These are phyloP conservation scores for Lutraria rhynchaena DNA, from an alignment of 1,140 invertebrate genomes.

Conservation along the genomic window DNA sequence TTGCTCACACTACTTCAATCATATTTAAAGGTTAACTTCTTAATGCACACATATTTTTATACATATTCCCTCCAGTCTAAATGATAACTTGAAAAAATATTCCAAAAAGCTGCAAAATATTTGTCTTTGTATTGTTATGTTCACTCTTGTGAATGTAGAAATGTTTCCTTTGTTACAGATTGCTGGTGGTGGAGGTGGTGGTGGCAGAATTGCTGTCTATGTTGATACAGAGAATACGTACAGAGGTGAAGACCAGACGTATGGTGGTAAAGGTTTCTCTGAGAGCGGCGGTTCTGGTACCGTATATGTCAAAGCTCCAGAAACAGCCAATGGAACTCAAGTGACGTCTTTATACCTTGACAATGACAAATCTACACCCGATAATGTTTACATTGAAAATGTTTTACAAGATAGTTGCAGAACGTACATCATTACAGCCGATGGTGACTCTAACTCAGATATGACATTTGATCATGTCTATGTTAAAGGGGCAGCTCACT, in stretches of 20 bases:
- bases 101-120: too few species aligned
- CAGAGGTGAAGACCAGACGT: conserved; percentile 67
- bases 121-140: too few species aligned
- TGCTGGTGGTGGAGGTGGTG: conserved; percentile 73
- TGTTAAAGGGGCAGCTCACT: conserved; percentile 68
- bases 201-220: conserved; percentile 70
- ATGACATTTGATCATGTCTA: conserved; percentile 65
- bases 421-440: conserved; percentile 65
- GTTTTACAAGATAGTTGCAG: conserved; percentile 66
- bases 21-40: too few species aligned
- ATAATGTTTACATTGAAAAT: conserved; percentile 61
- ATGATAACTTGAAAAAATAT: too few species aligned
- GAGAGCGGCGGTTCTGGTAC: conserved; percentile 74
- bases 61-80: too few species aligned
- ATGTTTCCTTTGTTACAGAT: conserved; percentile 55
- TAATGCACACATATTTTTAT: too few species aligned
- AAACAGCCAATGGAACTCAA: conserved; percentile 24
- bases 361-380: conserved; percentile 66
- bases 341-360: conserved; percentile 66
- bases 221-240: conserved; percentile 59
- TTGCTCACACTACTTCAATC: too few species aligned
- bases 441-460: conserved; percentile 28
- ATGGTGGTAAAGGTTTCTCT: conserved; percentile 67
- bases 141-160: too few species aligned
- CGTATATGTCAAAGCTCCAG: conserved; percentile 63